Evolutionary conservation across 1,140 invertebrate genomes (phyloP).

Genomic region (Lordiphosa mommai): DNA sequence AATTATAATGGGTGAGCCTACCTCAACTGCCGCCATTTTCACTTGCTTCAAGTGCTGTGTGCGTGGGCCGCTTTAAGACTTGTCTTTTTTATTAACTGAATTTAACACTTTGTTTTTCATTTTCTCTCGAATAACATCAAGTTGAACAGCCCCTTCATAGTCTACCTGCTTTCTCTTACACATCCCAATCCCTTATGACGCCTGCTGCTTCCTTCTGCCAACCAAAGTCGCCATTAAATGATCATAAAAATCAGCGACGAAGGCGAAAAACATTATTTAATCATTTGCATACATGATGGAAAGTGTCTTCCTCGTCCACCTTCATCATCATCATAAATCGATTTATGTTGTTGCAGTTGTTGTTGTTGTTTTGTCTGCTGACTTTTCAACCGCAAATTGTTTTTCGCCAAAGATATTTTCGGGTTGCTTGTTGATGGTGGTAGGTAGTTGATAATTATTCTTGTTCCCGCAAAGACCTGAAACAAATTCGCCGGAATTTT

Average conservation of each 20-base stretch:
- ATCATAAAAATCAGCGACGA: slow-evolving; percentile 61
- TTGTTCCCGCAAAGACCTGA: neutral
- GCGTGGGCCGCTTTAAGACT: no score
- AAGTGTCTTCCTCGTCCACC: neutral
- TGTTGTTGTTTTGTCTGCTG: slow-evolving; percentile 42
- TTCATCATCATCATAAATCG: slow-evolving; percentile 39
- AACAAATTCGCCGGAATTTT: neutral
- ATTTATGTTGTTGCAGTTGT: no score
- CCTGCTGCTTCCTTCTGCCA: slow-evolving; percentile 5
- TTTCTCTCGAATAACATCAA: no score
- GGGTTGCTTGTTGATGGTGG: neutral
- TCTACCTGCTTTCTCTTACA: neutral
- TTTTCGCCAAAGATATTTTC: neutral
- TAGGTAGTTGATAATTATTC: neutral
- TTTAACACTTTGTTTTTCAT: no score
- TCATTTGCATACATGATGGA: slow-evolving; percentile 46
- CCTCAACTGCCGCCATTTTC: no score
- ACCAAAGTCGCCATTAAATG: slow-evolving; percentile 38
- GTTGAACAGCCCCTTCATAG: no score
- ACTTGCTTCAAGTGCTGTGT: no score
- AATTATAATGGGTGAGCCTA: no score
- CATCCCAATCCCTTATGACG: neutral
- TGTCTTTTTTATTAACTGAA: no score
- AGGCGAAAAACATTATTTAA: slow-evolving; percentile 50
- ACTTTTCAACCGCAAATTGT: slow-evolving; percentile 50